Evolutionary conservation across 2,888 invertebrate genomes (phyloP), one percentile per base, ranked within the genome.

Genomic region (Andrena marginata): DNA sequence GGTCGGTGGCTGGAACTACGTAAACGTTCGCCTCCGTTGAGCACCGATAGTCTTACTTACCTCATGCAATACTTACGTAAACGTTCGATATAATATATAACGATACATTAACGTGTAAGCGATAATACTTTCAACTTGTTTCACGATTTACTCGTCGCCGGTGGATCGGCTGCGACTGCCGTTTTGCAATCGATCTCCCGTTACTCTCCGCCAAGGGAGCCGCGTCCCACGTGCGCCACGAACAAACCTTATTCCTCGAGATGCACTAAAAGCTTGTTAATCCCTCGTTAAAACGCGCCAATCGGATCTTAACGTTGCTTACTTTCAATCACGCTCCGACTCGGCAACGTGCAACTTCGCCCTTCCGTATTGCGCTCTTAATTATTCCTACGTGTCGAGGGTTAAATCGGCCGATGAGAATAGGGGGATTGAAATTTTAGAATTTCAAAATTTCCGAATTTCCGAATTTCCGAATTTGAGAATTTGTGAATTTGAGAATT

Each of bases 111-210:
- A 91, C 91, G 90, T 92, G 87, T 84, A 93, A 92, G 90, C 89
- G 86, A 90, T 92, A 92, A 92, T 93, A 93, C 93, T 93, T 93
- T 93, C 93, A 93, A 93, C 89, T 87, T 92, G 92, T 93, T 93
- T 90, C 74, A 69, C 74, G 67, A 65, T 72, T 74, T 62, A 54
- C 26, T 73, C 67, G 64, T 73, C 74, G 62, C 56, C 71, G 62
- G 60, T 71, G 72, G 69, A 73, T 56, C 75, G 68, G 56, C 65
- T 16, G 49, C 51, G 29, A 48, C 31, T 7, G 48, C n/a, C 8
- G 29, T 2, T 2, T 26, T 10, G 70, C 65, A 5, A 54, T 60
- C 33, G 35, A n/a, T 33, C 62, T 31, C 42, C 26, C 16, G 33
- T 5, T 42, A 56, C 29, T 33, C 71, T 60, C 60, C 48, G 42